Conservation (phyloP, 2,888 invertebrate genomes). For the Pachycephus smyrnensis region DNA sequence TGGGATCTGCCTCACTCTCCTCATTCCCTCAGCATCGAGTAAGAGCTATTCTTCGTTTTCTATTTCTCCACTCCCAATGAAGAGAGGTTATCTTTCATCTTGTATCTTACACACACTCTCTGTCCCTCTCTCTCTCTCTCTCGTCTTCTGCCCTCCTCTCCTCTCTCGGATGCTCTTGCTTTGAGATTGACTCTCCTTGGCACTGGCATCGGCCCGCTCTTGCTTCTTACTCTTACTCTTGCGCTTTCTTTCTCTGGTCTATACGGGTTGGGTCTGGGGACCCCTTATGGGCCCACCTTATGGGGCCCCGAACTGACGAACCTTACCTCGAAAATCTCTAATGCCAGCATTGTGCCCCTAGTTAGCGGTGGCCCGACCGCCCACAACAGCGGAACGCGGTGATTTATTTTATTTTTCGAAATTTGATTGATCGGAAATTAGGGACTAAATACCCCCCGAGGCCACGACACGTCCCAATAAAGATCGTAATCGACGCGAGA, state of each 20-base stretch:
- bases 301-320: constrained; percentile 27
- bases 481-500: constrained; percentile 55
- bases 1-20: constrained; percentile 48
- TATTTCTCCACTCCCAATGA: constrained; percentile 51
- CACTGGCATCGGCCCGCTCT: constrained; percentile 9
- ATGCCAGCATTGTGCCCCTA: constrained; percentile 60
- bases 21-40: constrained; percentile 38
- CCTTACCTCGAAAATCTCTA: constrained; percentile 37
- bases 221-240: constrained; percentile 15
- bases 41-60: constrained; percentile 52
- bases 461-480: constrained; percentile 60
- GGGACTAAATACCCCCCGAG: constrained; percentile 61
- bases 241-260: constrained; percentile 6
- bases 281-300: too few species aligned
- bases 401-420: constrained; percentile 53
- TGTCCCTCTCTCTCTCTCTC: constrained; percentile 5
- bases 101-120: constrained; percentile 11
- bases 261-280: neutral
- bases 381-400: constrained; percentile 40
- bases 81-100: constrained; percentile 51
- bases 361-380: constrained; percentile 56
- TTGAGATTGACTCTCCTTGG: constrained; percentile 12
- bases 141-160: constrained; percentile 28
- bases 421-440: constrained; percentile 65
- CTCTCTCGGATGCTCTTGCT: constrained; percentile 29